phyloP scores from a whole-genome alignment of 2,797 vertebrate species.

The Pogoniulus pusillus region DNA sequence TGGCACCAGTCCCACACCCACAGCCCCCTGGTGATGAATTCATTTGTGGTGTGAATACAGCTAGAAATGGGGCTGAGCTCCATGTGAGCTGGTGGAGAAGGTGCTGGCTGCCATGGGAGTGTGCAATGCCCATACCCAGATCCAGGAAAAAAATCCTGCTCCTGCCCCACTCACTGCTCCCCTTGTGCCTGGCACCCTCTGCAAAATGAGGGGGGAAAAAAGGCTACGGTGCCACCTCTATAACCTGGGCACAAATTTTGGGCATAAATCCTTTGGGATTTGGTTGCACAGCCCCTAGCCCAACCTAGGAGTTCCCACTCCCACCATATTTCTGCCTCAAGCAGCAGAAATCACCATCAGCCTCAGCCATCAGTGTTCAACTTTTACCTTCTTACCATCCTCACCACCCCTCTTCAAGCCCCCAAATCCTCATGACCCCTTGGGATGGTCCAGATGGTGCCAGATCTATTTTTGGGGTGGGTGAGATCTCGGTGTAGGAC shows the following conservation, averaged over 20 bases:
- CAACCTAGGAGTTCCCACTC: neutral
- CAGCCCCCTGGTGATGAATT: neutral
- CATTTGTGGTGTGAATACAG: rapidly evolving
- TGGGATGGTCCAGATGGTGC: neutral
- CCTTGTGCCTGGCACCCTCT: neutral
- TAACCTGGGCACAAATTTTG: neutral
- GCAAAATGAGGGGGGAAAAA: neutral
- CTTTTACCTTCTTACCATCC: neutral
- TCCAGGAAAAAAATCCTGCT: neutral
- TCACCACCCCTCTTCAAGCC: neutral
- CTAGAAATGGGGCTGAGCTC: neutral
- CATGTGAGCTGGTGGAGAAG: rapidly evolving
- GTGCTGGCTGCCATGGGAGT: neutral
- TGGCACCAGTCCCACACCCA: rapidly evolving
- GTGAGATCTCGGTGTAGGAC: neutral
- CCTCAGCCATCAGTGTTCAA: neutral
- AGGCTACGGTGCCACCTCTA: neutral
- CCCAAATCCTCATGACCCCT: rapidly evolving
- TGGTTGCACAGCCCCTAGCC: neutral
- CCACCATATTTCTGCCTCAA: too few relatives aligned
- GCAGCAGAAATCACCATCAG: neutral
- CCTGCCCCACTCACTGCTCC: neutral
- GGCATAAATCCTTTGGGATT: neutral
- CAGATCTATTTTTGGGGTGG: neutral
- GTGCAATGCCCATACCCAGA: neutral